Evolutionary conservation across 2,888 invertebrate genomes (phyloP), one percentile per base, ranked within the genome.

Genomic region (Deilephila elpenor): DNA sequence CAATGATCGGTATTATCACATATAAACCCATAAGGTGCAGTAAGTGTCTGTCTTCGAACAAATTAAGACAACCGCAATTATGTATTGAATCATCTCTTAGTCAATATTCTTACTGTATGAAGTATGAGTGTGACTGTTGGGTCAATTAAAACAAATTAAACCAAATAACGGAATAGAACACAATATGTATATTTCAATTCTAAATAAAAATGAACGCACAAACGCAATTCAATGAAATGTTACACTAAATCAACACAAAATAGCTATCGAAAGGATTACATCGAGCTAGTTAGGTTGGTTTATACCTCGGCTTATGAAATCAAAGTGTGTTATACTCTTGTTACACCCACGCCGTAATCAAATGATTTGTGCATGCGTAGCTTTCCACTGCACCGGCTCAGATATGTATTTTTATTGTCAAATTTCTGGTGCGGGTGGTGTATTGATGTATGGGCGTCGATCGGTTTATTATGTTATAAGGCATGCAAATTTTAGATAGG

Each of bases 271-370:
- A 71, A 71, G 70, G 70, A 71, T 71, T 71, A 71, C 34, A 53
- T 71, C 34, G 56, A 71, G 53, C 70, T 71, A 71, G 70, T 71
- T 70, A 70, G 29, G 70, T 70, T 70, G 53, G 70, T 70, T 70
- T 70, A 70, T 70, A 19, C 29, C 64, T 8, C 25, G 70, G 56
- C 56, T 70, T 71, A 71, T 71, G 70, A 71, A 71, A 71, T 71
- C 70, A n/a, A 67, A 67, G 67, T 67, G 70, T 71, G 70, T 71
- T 59, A 71, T 32, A 71, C 59, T 56, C 70, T 71, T 59, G 70
- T 71, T 34, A 56, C 70, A 71, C 70, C 70, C 70, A 71, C 37
- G 32, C 37, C 70, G 53, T 71, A 71, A 71, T 71, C 70, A 59
- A 71, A 71, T 71, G 70, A 71, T 71, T 71, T 71, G 70, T 59